Conservation (phyloP, 1,140 invertebrate species). For the Pemphigus obesinymphae region DNA sequence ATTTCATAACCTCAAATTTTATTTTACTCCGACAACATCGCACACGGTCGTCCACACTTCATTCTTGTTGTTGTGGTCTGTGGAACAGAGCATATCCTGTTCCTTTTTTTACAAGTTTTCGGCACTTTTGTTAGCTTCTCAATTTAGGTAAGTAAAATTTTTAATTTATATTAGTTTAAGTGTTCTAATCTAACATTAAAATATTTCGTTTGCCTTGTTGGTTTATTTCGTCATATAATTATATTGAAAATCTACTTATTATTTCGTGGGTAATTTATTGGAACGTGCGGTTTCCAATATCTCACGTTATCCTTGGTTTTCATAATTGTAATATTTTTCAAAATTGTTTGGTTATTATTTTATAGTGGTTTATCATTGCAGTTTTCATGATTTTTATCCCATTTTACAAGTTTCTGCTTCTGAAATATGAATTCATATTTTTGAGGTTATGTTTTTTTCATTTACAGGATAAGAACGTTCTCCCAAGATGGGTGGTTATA, state of each 20-base stretch:
- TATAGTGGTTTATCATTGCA: background rate
- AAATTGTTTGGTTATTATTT: background rate
- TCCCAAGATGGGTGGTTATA: constrained; percentile 91
- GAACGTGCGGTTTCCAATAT: background rate
- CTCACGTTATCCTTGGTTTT: background rate
- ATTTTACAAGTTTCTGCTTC: too few relatives aligned
- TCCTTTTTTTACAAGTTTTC: constrained; percentile 5
- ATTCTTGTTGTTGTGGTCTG: constrained; percentile 28
- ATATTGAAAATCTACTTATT: too few relatives aligned
- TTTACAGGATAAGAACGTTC: constrained; percentile 10
- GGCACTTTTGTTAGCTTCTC: background rate
- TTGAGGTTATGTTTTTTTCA: constrained; percentile 29
- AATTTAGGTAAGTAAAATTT: constrained; percentile 17
- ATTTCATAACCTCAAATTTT: constrained; percentile 17
- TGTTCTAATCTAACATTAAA: background rate
- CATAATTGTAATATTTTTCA: background rate
- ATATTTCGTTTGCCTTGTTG: background rate
- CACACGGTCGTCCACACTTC: background rate
- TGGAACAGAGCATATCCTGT: background rate
- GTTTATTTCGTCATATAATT: too few relatives aligned
- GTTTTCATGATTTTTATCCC: too few relatives aligned
- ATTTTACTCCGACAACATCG: constrained; percentile 12
- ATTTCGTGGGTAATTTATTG: too few relatives aligned
- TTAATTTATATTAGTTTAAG: background rate
- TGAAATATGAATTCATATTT: background rate